Base-by-base conservation (phyloP, 2,888 invertebrate species). In the Drosophila merina region DNA sequence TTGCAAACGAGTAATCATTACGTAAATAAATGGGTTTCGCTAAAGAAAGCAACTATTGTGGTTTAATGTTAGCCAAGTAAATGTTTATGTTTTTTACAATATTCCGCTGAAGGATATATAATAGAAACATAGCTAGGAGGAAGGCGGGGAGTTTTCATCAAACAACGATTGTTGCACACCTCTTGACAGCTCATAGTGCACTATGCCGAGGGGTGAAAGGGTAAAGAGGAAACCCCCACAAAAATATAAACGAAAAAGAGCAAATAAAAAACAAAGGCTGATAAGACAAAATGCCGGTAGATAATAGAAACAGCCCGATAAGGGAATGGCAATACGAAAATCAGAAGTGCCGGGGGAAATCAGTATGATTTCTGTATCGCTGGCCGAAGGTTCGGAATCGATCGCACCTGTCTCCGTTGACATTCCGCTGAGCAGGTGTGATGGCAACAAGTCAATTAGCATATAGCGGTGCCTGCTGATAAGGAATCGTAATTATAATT, bases 211-310 rank as follows among this genome's bases (percentile, higher is more conserved):
- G 9, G 45, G 51, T 8, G 10, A 28, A 47, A 7, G 20, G 38
- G 12, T 7, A 28, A 30, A 40, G 47, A 26, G 38, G 12, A 0
- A 31, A 26, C 45, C 28, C 44, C 40, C 7, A 4, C 20, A 31
- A 30, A 48, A 14, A 55, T 30, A 69, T 49, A 50, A 31, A 48
- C 60, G 67, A 52, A 70, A 60, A 38, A 7, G 30, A 38, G 26
- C 52, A 63, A 71, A 49, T 36, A 38, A 49, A 67, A 73, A 59
- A 49, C 47, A 69, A 58, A 48, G 51, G 0, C 48, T 62, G 87
- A 84, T 82, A 84, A 84, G 85, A 50, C 25, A 12, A 72, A 84
- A 81, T 72, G 85, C 76, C 85, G 85, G 82, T 72, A 74, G 86
- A 86, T 83, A 83, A 57, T 20, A 38, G 49, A 25, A 64, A 40